Base-by-base conservation (phyloP, 92 coral and sea anemone genomes). In the Paramuricea clavata region DNA sequence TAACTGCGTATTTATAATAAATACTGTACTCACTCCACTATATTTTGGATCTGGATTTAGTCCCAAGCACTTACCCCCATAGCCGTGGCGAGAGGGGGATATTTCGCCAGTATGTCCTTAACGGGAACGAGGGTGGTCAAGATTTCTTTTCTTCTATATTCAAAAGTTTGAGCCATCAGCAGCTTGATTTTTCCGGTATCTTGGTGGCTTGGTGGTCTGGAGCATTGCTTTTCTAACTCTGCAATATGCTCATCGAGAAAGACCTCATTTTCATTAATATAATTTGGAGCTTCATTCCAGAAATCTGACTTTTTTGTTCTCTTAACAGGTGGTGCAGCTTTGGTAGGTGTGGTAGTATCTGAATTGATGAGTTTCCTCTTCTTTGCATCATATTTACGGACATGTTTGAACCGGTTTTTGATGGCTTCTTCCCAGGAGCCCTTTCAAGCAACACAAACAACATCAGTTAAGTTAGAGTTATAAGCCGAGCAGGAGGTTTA, bases 231-330 rank as follows among this genome's bases (percentile, higher is more conserved):
- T 19, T 59, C 15, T 59, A 59, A 59, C 68, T 59, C 68, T 19
- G 5, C 6, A 5, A 59, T 19, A 19, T 59, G 68, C 25, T 59
- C 68, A 4, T 19, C 68, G 15, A 19, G 22, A 19, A 59, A 19
- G 25, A 7, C 8, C 68, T 7, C 68, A 6, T 19, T 19, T 59
- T 19, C 68, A 19, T 19, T n/a, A n/a, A n/a, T 19, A 19, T 59
- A 5, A 59, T 59, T 59, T 59, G 68, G 68, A 19, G 15, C 30
- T 59, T 59, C 68, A 59, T 59, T 59, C 68, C 68, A 59, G 15
- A 59, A 59, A 59, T 19, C 68, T 25, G 30, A 59, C 15, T 59
- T 59, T 25, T 25, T 59, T 7, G 68, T 19, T 59, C 68, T 59
- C 22, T 59, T 59, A 19, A 25, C 7, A 19, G 68, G 22, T 19